These are phyloP conservation scores for Carcinoscorpius rotundicauda DNA, from an alignment of 1,140 invertebrate species.

Conservation along the genomic window DNA sequence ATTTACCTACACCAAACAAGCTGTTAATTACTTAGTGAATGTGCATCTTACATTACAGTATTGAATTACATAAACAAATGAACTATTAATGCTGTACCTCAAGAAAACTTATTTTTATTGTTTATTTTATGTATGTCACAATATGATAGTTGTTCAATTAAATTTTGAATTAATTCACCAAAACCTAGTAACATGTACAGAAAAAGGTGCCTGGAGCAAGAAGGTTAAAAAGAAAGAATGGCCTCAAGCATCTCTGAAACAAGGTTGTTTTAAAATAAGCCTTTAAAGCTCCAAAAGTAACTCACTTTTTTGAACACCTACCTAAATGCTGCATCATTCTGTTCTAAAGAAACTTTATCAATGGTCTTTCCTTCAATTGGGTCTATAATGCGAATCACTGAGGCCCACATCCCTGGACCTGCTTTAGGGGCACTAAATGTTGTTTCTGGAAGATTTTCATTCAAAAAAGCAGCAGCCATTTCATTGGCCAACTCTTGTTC, in stretches of 20 bases:
- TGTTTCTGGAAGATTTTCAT: slow-evolving; percentile 84
- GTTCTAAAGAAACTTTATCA: slow-evolving; percentile 69
- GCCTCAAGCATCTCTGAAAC: neutral
- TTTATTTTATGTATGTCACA: too few species aligned
- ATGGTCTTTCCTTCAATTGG: slow-evolving; percentile 71
- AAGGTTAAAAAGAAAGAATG: slow-evolving; percentile 10
- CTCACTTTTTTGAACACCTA: slow-evolving; percentile 28
- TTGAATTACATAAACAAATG: too few species aligned
- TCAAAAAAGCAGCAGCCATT: slow-evolving; percentile 92
- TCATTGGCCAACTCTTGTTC: slow-evolving; percentile 89
- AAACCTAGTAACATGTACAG: neutral
- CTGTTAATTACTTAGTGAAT: too few species aligned
- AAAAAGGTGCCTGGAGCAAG: slow-evolving; percentile 1
- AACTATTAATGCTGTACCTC: too few species aligned
- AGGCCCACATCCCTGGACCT: slow-evolving; percentile 94
- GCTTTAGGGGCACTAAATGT: slow-evolving; percentile 93
- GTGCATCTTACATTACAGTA: too few species aligned
- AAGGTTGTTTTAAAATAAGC: neutral
- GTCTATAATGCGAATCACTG: slow-evolving; percentile 79
- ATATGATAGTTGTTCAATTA: too few species aligned
- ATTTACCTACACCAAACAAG: too few species aligned
- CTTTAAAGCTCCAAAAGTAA: neutral
- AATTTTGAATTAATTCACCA: too few species aligned
- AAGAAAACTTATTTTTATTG: too few species aligned
- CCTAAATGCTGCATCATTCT: slow-evolving; percentile 93